A percentile compares a stretch with the other conserved stretches of the same genome.
phyloP scores from a whole-genome alignment of 2,113 vertebrate species.

The Gorsachius goisagi region DNA sequence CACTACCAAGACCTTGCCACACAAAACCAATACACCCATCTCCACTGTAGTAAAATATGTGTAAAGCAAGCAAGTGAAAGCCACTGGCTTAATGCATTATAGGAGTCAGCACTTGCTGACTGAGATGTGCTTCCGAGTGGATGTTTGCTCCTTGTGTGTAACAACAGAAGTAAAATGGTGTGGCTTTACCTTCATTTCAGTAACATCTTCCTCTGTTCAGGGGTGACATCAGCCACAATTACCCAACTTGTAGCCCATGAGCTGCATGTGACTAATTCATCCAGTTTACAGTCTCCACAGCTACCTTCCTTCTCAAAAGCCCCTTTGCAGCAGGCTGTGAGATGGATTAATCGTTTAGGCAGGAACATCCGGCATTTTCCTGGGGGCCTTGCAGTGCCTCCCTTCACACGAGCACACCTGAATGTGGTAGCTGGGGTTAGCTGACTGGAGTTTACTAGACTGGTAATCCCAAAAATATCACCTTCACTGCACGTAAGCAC shows the following conservation, averaged over 20 bases:
- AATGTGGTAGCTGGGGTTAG: neutral
- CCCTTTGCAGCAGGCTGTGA: neutral
- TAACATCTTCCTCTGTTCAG: neutral
- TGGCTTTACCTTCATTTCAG: neutral
- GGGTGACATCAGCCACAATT: neutral
- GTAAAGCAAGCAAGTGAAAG: neutral
- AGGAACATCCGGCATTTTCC: neutral
- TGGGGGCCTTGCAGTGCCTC: neutral
- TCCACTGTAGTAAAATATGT: neutral
- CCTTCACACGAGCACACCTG: neutral
- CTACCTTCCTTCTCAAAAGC: neutral
- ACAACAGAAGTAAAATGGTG: neutral
- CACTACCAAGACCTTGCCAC: too few species aligned
- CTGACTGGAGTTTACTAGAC: neutral
- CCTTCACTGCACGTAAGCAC: neutral
- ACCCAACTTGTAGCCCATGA: neutral
- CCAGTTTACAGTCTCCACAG: neutral
- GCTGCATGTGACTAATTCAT: neutral
- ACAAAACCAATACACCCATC: too few species aligned
- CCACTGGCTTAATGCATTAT: neutral
- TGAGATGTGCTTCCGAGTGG: neutral
- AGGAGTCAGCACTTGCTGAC: fast-evolving
- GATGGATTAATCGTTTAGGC: neutral
- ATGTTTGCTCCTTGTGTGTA: neutral
- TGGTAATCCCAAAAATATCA: neutral